Evolutionary conservation across 2,888 invertebrate species (phyloP), one percentile per base, ranked within the genome.

Genomic region (Drosophila lacicola): DNA sequence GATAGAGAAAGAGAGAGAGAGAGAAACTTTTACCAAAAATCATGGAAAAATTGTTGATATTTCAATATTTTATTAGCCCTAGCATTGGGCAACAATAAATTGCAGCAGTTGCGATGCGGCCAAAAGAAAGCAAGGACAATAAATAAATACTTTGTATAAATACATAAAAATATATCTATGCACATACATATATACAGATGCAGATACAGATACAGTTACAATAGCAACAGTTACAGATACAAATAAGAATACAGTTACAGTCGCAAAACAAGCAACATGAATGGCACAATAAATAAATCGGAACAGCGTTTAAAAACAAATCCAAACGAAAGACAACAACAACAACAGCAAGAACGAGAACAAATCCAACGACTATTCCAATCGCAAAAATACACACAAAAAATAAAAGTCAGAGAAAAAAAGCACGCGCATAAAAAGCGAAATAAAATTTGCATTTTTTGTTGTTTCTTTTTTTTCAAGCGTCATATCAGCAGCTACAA

Each of bases 401-500:
- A 57, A 42, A 47, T 44, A 51, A 46, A 55, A 63, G 50, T 42
- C 29, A 62, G 61, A 49, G 44, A 69, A 69, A 56, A 62, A 61
- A 72, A 66, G 56, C 49, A 55, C 66, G 56, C 58, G 62, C 57
- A 74, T 62, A 75, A 71, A 70, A 82, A 62, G 67, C 70, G 63
- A 87, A 87, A 79, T 87, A 84, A 87, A 87, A 87, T 83, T 83
- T 87, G 88, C 85, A 83, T 83, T 82, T 84, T 81, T 77, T 70
- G 67, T 70, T 82, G 69, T 60, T 21, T 17, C 11, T 49, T 36
- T 62, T 29, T 49, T 34, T 75, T 68, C 45, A 74, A 85, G 77
- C 72, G 66, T 70, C 75, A 66, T 78, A 82, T 67, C 81, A 74
- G 79, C 78, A 70, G 49, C 57, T 44, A 39, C 61, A 61, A 25